A percentile compares a stretch with the other conserved stretches of the same genome.
phyloP scores from a whole-genome alignment of 2,888 invertebrate species.

The Tachina fera region DNA sequence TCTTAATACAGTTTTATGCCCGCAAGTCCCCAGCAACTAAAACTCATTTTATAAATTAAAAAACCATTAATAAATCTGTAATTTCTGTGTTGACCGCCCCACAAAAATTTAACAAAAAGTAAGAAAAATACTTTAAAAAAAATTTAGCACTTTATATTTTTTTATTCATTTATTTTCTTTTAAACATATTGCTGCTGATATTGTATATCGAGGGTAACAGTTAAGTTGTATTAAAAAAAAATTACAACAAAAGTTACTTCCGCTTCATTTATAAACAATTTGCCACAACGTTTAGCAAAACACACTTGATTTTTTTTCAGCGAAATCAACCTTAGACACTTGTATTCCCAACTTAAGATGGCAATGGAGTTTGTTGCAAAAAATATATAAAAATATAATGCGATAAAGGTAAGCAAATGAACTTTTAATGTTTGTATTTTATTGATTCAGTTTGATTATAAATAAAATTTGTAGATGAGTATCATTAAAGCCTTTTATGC shows the following conservation, averaged over 20 bases:
- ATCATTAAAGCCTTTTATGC: too few relatives aligned
- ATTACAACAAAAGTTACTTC: conserved; percentile 74
- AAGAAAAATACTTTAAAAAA: not conserved
- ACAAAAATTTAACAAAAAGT: conserved; percentile 4
- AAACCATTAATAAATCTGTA: conserved; percentile 77
- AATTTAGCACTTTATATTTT: conserved; percentile 18
- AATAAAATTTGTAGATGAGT: not conserved
- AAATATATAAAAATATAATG: conserved; percentile 23
- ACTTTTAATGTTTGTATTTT: not conserved
- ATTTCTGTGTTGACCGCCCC: conserved; percentile 40
- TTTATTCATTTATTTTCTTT: conserved; percentile 5
- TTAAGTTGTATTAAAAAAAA: conserved; percentile 37
- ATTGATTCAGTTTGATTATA: not conserved
- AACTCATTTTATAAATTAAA: conserved; percentile 79
- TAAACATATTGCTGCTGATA: conserved; percentile 28
- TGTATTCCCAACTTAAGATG: not conserved
- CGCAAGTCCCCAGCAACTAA: conserved; percentile 70
- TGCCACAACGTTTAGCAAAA: conserved; percentile 58
- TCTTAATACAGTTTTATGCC: not conserved
- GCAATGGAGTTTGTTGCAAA: not conserved
- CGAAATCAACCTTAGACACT: not conserved
- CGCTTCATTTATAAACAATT: conserved; percentile 81
- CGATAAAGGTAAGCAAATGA: conserved; percentile 3
- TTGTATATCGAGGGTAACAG: conserved; percentile 12
- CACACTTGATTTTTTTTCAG: conserved; percentile 44